These are phyloP conservation scores for Podocnemis expansa DNA, from an alignment of 2,113 vertebrate genomes.

Conservation along the genomic window DNA sequence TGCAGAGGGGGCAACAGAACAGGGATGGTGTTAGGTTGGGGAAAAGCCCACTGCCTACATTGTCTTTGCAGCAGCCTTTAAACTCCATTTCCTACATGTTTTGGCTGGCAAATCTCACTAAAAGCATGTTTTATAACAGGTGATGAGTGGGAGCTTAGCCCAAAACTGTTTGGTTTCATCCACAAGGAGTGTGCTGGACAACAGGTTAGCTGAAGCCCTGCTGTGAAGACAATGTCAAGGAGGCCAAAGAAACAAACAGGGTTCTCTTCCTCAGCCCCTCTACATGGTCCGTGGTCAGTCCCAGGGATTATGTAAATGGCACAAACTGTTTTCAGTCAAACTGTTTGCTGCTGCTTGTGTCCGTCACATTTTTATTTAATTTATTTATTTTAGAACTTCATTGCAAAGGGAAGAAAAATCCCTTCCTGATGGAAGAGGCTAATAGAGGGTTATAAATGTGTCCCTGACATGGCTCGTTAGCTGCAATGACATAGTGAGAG, in stretches of 20 bases:
- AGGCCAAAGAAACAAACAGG: background rate
- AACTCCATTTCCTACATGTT: rapidly evolving
- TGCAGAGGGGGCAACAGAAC: background rate
- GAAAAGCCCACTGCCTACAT: background rate
- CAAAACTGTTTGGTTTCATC: rapidly evolving
- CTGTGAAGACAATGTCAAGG: rapidly evolving
- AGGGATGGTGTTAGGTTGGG: background rate
- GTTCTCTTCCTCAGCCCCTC: background rate
- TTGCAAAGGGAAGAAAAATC: background rate
- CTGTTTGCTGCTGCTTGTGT: background rate
- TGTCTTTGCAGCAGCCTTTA: background rate
- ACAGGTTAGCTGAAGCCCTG: rapidly evolving
- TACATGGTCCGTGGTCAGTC: rapidly evolving
- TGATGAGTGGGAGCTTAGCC: rapidly evolving
- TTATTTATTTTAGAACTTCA: slow-evolving; percentile 36
- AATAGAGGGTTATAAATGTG: slow-evolving; percentile 23
- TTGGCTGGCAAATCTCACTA: background rate
- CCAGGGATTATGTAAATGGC: background rate
- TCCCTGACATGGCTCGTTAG: slow-evolving; percentile 13
- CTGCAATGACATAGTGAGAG: slow-evolving; percentile 14
- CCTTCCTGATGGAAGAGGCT: background rate
- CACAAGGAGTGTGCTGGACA: background rate
- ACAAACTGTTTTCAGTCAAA: background rate
- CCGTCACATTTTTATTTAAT: background rate
- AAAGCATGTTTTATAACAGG: background rate